phyloP scores from a whole-genome alignment of 2,113 vertebrate species.

The Otocyon megalotis region DNA sequence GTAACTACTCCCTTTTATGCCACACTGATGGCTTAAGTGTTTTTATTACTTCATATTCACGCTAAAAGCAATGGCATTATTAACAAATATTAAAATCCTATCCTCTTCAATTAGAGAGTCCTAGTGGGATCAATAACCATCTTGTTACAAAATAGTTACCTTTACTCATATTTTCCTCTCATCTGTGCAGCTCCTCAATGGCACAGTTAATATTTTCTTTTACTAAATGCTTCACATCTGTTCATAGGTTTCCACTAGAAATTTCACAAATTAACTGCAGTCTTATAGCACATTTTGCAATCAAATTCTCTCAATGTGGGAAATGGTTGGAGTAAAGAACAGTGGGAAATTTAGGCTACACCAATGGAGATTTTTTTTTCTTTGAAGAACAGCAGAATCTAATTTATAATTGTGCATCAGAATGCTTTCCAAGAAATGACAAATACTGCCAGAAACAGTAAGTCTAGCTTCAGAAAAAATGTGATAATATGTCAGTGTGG shows the following conservation, averaged over 20 bases:
- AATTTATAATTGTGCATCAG: not conserved
- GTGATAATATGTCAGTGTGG: not conserved
- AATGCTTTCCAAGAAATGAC: not conserved
- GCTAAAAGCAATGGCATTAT: not conserved
- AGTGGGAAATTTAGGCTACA: not conserved
- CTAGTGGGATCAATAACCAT: not conserved
- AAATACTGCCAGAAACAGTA: conserved; percentile 30
- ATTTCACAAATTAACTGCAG: not conserved
- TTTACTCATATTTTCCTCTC: not conserved
- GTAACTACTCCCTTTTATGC: not conserved
- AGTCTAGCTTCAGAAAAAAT: not conserved
- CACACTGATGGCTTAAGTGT: not conserved
- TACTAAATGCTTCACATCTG: not conserved
- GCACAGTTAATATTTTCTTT: not conserved
- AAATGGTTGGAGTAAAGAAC: not conserved
- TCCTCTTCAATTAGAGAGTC: not conserved
- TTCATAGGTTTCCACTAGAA: not conserved
- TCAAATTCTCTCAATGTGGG: not conserved
- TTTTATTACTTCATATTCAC: conserved; percentile 14
- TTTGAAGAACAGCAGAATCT: not conserved
- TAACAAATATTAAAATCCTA: not conserved
- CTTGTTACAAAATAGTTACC: not conserved
- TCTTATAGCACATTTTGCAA: not conserved
- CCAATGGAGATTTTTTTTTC: not conserved
- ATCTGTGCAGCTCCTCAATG: not conserved